Conservation (phyloP, 2,113 vertebrate species). For the Camelus bactrianus region DNA sequence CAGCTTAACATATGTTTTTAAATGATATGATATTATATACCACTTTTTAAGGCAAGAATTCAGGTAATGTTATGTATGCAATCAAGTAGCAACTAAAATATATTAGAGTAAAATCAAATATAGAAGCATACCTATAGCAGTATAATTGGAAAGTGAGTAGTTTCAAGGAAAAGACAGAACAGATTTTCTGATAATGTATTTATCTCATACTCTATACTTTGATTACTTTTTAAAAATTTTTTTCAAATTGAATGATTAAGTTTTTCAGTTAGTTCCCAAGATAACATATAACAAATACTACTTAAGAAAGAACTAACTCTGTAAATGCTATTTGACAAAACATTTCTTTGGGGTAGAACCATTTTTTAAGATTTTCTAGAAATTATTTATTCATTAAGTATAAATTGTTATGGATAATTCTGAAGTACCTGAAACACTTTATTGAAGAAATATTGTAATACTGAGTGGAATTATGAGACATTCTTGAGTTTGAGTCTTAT, state of each 20-base stretch:
- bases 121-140: not conserved
- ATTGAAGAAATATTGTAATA: not conserved
- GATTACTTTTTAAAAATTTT: not conserved
- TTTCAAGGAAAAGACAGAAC: not conserved
- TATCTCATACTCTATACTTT: not conserved
- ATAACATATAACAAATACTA: not conserved
- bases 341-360: not conserved
- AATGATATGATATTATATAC: not conserved
- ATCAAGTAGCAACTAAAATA: not conserved
- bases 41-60: not conserved
- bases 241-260: not conserved
- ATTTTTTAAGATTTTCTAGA: not conserved
- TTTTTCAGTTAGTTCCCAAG: not conserved
- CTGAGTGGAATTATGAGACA: not conserved
- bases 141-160: not conserved
- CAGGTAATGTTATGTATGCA: not conserved
- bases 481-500: not conserved
- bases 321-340: not conserved
- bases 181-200: not conserved
- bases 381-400: not conserved
- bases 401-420: not conserved
- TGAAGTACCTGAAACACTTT: not conserved
- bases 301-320: not conserved
- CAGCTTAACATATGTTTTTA: not conserved
- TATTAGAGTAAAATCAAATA: not conserved